Evolutionary conservation across 2,888 invertebrate genomes (phyloP), one percentile per base, ranked within the genome.

Genomic region (Spilarctia lutea): DNA sequence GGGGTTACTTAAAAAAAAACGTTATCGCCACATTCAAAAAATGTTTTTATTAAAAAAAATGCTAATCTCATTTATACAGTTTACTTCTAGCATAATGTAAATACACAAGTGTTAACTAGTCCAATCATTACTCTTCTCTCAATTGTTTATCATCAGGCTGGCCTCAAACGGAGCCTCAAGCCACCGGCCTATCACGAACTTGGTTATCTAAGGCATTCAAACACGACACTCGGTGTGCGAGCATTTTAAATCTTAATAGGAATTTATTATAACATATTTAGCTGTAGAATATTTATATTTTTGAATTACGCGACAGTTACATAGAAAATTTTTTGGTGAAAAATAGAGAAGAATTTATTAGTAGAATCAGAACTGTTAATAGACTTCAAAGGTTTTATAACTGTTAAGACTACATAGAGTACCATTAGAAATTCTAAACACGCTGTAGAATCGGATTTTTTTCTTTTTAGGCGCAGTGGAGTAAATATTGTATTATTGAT

Each of bases 151-250:
- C 77, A 76, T 78, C 72, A 76, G 72, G 77, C 81, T 69, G 76
- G 68, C 72, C 65, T 52, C 75, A 75, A 69, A 74, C 71, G 33
- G 60, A 65, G 77, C 87, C 77, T 69, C 75, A 81, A 88, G 88
- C 80, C 68, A 67, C 82, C 87, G 89, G 88, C 86, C 88, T 89
- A 91, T 90, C 91, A 91, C 91, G 91, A 90, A 68, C 67, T 35
- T n/a, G 73, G 69, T 81, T 87, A 88, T 90, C 91, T 82, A 63
- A 48, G 27, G 7, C 67, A 30, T 30, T 72, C 42, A 65, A 75
- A 69, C 75, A 75, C 73, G 89, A 87, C 87, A 84, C 75, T 68
- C 65, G 76, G 30, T 66, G 67, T 71, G 30, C 65, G 65, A 65
- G 33, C 42, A 35, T 30, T 73, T 74, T 75, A 72, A 76, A 76